Conservation (phyloP, 2,797 vertebrate species). For the Macropus fuliginosus region DNA sequence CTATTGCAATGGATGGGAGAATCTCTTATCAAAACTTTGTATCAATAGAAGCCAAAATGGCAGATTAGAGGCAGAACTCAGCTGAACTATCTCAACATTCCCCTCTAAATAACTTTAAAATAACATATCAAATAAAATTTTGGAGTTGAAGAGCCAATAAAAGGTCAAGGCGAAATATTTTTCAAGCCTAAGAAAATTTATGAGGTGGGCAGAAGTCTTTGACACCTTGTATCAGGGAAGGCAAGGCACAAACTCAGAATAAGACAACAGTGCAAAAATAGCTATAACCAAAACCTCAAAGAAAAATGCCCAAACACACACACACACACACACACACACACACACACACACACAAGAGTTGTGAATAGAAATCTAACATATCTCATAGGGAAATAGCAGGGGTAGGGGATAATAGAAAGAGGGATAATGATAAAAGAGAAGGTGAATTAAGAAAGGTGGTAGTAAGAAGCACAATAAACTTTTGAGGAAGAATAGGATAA, state of each 20-base stretch:
- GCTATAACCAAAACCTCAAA: not conserved
- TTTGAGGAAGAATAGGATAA: not conserved
- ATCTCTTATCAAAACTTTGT: not conserved
- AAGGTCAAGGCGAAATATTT: not conserved
- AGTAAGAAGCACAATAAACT: not conserved
- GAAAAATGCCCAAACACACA: not conserved
- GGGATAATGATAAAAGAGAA: too few relatives aligned
- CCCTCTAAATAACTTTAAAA: not conserved
- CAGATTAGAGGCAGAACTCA: not conserved
- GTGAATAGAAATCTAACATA: too few relatives aligned
- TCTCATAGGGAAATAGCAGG: too few relatives aligned
- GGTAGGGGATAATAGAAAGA: too few relatives aligned
- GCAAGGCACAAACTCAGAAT: not conserved
- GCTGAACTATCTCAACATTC: not conserved
- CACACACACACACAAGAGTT: too few relatives aligned
- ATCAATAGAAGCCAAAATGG: not conserved
- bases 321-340: too few relatives aligned
- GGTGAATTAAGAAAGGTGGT: too few relatives aligned
- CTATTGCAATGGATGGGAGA: not conserved
- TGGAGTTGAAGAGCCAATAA: not conserved
- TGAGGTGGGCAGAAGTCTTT: not conserved
- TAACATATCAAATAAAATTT: not conserved
- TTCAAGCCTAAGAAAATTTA: not conserved
- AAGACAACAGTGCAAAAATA: not conserved
- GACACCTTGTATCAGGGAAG: not conserved